phyloP scores from a whole-genome alignment of 2,113 vertebrate genomes.

The Polypterus bichir region DNA sequence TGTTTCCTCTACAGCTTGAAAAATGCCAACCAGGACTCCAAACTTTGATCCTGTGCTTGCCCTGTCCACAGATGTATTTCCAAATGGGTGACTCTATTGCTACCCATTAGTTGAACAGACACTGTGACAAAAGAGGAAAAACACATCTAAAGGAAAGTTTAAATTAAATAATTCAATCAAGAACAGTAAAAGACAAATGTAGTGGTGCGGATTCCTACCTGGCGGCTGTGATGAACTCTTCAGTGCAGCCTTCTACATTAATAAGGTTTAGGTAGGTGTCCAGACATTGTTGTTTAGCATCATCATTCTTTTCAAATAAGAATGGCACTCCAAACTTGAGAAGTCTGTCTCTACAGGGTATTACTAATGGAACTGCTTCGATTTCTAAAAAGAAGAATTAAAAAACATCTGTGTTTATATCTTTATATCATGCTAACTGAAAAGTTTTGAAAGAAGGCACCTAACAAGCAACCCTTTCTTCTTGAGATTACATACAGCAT shows the following conservation, averaged over 20 bases:
- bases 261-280: neutral
- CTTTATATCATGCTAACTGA: neutral
- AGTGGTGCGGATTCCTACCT: neutral
- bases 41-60: too few relatives aligned
- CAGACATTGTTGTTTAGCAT: neutral
- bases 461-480: too few relatives aligned
- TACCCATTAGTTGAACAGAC: too few relatives aligned
- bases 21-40: too few relatives aligned
- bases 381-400: conserved; percentile 1
- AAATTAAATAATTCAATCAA: too few relatives aligned
- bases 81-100: too few relatives aligned
- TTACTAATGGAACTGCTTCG: conserved; percentile 7
- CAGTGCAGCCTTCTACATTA: neutral
- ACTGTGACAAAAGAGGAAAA: too few relatives aligned
- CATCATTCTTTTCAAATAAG: neutral
- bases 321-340: conserved; percentile 8
- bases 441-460: neutral
- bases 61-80: too few relatives aligned
- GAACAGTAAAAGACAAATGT: too few relatives aligned
- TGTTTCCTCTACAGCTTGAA: too few relatives aligned
- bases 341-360: neutral
- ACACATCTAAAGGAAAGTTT: too few relatives aligned
- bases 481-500: too few relatives aligned
- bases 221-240: conserved; percentile 1
- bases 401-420: neutral